Evolutionary conservation across 1,140 invertebrate genomes (phyloP).

Genomic region (Atta colombica): DNA sequence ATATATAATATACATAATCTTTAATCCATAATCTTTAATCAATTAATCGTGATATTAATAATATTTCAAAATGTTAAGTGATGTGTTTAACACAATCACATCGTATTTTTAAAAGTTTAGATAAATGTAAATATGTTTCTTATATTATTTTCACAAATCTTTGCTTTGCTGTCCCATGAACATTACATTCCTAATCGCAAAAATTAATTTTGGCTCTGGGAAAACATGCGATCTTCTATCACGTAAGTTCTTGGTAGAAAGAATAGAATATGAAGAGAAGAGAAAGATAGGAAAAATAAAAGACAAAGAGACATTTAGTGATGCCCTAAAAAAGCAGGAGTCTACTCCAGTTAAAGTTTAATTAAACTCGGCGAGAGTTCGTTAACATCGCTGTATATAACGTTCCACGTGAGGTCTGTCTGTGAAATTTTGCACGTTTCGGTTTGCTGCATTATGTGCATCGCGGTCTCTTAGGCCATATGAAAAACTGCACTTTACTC

Average conservation of each 20-base stretch:
- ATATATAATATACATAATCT: background rate
- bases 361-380: constrained; percentile 79
- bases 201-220: constrained; percentile 14
- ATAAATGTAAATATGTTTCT: no score
- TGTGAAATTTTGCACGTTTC: constrained; percentile 71
- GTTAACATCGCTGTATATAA: constrained; percentile 74
- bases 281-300: constrained; percentile 8
- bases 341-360: constrained; percentile 72
- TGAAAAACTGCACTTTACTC: constrained; percentile 2
- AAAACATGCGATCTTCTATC: constrained; percentile 18
- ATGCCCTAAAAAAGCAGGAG: constrained; percentile 64
- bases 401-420: constrained; percentile 64
- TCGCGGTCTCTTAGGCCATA: constrained; percentile 56
- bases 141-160: background rate
- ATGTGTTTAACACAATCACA: background rate
- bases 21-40: background rate
- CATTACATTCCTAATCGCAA: background rate
- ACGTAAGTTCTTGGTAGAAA: background rate
- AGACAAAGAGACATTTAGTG: constrained; percentile 44
- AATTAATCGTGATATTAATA: background rate
- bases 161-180: background rate
- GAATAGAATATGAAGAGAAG: constrained; percentile 5
- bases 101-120: background rate
- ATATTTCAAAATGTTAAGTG: background rate
- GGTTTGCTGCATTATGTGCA: constrained; percentile 76